Evolutionary conservation across 37 sponge, comb jelly and placozoan species (phyloP).

Genomic region (Beroe forskalii): DNA sequence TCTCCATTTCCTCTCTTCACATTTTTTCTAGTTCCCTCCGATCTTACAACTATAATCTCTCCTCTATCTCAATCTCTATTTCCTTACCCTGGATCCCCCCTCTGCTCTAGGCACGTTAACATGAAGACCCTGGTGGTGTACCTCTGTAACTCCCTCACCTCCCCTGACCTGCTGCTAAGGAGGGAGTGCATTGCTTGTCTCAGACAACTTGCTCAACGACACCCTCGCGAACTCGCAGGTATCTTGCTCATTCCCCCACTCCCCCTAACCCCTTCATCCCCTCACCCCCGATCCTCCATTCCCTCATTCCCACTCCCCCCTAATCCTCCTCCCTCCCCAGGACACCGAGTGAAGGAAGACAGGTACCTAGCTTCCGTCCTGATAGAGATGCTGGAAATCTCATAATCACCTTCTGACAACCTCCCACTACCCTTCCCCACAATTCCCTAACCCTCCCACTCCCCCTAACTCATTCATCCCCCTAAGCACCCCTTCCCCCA

Average conservation of each 20-base stretch:
- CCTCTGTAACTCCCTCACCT: slow-evolving; percentile 72
- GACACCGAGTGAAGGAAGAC: slow-evolving; percentile 16
- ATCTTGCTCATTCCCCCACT: not conserved
- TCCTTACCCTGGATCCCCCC: too few species aligned
- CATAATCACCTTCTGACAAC: too few species aligned
- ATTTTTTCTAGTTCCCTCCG: too few species aligned
- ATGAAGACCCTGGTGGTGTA: slow-evolving; percentile 30
- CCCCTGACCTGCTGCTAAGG: slow-evolving; percentile 76
- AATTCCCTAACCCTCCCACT: not conserved
- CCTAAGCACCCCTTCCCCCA: too few species aligned
- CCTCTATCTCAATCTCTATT: too few species aligned
- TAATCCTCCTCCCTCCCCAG: not conserved
- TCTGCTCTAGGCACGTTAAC: slow-evolving; percentile 13
- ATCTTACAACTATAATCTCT: too few species aligned
- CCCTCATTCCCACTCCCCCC: too few species aligned
- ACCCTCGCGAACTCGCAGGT: slow-evolving; percentile 69
- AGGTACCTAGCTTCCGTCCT: slow-evolving; percentile 57
- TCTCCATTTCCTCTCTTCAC: too few species aligned
- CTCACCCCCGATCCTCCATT: not conserved
- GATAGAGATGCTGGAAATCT: slow-evolving; percentile 77
- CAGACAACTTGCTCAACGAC: slow-evolving; percentile 84
- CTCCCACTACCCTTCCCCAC: too few species aligned
- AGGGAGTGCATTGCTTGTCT: slow-evolving; percentile 82
- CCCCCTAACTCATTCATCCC: too few species aligned
- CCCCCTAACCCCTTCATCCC: too few species aligned